Evolutionary conservation across 2,113 vertebrate genomes (phyloP).

Genomic region (Odobenus rosmarus): DNA sequence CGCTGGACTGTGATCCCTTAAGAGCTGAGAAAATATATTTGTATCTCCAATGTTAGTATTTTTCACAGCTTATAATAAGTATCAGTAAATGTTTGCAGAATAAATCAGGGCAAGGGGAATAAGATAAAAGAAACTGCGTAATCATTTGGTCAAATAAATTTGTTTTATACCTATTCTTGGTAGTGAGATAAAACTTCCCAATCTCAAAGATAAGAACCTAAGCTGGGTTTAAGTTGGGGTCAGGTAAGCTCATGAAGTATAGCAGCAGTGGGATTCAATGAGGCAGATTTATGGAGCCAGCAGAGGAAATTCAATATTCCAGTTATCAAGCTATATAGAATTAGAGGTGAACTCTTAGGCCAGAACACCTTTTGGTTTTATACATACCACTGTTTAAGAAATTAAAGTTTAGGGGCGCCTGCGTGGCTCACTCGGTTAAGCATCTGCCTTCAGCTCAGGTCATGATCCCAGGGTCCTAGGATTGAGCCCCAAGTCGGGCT

Average conservation of each 20-base stretch:
- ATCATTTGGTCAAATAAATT: neutral
- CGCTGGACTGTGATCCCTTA: neutral
- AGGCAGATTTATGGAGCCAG: neutral
- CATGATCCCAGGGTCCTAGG: neutral
- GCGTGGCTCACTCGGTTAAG: neutral
- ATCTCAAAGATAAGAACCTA: neutral
- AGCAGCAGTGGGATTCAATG: neutral
- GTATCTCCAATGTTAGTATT: neutral
- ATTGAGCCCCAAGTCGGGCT: neutral
- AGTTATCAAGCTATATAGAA: neutral
- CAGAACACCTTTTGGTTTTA: neutral
- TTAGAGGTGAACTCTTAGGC: neutral
- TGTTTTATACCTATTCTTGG: neutral
- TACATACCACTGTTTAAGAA: neutral
- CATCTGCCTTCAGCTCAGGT: neutral
- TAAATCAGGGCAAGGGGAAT: neutral
- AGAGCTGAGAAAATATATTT: neutral
- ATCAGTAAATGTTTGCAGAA: constrained; percentile 29
- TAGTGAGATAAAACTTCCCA: neutral
- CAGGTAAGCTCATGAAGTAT: neutral
- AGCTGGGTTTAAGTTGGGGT: neutral
- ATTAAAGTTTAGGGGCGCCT: neutral
- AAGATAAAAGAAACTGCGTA: neutral
- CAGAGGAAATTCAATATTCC: neutral
- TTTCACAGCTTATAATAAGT: neutral